A percentile compares a stretch with the other conserved stretches of the same genome.
Conservation (phyloP, 1,140 invertebrate species). For the Pemphigus obesinymphae region DNA sequence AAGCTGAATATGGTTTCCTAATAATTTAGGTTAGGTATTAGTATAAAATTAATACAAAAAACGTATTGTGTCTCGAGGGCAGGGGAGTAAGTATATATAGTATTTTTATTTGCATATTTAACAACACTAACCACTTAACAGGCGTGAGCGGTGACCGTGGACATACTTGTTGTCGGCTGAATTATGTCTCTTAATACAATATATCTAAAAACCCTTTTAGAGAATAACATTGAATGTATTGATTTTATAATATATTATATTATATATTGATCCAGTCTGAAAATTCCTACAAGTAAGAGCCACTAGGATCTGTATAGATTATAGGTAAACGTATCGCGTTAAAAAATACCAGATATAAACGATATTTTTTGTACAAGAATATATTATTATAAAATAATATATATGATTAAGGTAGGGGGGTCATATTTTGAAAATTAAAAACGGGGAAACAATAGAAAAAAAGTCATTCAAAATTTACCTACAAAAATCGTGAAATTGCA, state of each 20-base stretch:
- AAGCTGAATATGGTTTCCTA: background rate
- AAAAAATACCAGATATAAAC: no score
- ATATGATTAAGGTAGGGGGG: no score
- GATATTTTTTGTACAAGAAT: no score
- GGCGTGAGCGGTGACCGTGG: background rate
- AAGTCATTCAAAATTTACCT: no score
- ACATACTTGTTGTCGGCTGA: background rate
- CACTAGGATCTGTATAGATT: background rate
- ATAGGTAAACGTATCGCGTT: no score
- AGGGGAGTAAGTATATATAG: background rate
- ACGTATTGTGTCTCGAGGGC: background rate
- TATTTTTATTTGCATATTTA: constrained; percentile 17
- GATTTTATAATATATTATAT: background rate
- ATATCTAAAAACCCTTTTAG: background rate
- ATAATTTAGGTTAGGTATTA: background rate
- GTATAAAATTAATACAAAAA: background rate
- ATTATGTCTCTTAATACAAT: background rate
- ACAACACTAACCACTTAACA: constrained; percentile 9
- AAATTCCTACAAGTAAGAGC: background rate
- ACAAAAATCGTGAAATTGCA: no score
- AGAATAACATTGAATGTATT: no score
- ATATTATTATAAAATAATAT: no score
- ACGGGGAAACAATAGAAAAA: no score
- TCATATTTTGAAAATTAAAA: no score
- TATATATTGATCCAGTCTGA: background rate